These are phyloP conservation scores for Meghimatium bilineatum DNA, from an alignment of 2,888 invertebrate genomes.

Conservation along the genomic window DNA sequence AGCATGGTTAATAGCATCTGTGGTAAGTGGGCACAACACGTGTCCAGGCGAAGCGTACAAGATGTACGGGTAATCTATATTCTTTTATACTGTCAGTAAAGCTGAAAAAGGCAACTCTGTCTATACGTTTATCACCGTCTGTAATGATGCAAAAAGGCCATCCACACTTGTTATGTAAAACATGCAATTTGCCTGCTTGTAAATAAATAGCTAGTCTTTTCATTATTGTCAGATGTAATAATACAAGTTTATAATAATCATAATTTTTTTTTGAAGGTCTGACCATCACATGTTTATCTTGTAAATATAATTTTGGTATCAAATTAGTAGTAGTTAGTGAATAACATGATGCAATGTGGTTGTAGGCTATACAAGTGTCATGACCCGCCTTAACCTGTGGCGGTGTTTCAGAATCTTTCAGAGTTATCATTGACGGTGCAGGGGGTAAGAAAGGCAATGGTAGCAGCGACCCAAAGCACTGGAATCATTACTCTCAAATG, in stretches of 20 bases:
- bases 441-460: slow-evolving; percentile 28
- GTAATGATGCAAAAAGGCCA: too few species aligned
- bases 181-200: background rate
- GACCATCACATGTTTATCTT: background rate
- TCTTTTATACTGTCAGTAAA: too few species aligned
- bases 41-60: too few species aligned
- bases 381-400: slow-evolving; percentile 45
- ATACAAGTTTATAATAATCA: background rate
- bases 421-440: slow-evolving; percentile 25
- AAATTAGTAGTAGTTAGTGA: background rate
- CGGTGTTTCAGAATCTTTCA: slow-evolving; percentile 48
- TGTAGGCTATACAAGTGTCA: slow-evolving; percentile 33
- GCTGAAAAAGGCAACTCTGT: too few species aligned
- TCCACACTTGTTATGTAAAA: background rate
- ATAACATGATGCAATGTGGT: background rate
- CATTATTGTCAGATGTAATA: background rate
- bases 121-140: too few species aligned
- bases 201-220: slow-evolving; percentile 8
- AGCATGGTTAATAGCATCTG: too few species aligned
- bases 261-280: background rate
- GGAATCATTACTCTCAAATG: slow-evolving; percentile 16
- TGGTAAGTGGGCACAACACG: too few species aligned
- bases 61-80: too few species aligned
- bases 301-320: background rate
- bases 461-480: slow-evolving; percentile 23